A percentile compares a stretch with the other conserved stretches of the same genome.
phyloP scores from a whole-genome alignment of 2,888 invertebrate species.

The Argyresthia albistria region DNA sequence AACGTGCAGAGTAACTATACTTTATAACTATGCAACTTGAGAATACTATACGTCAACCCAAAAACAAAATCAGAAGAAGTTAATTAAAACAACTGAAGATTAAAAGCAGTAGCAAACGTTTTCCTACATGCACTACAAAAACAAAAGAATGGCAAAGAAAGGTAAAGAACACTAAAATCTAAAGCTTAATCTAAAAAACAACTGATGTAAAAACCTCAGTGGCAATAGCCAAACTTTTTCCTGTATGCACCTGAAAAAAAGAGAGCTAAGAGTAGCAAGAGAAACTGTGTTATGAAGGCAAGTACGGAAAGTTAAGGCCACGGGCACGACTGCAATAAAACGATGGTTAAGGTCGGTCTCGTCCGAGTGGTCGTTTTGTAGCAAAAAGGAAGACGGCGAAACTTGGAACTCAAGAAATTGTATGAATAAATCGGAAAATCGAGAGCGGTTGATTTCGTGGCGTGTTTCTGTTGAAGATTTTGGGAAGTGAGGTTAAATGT shows the following conservation, averaged over 20 bases:
- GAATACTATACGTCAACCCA: no score
- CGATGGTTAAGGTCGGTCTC: constrained; percentile 56
- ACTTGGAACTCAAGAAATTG: no score
- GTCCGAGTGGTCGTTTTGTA: constrained; percentile 4
- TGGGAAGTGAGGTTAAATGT: neutral
- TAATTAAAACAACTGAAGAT: neutral
- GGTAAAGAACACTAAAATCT: neutral
- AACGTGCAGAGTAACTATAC: no score
- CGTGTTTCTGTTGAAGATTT: neutral
- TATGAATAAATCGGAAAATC: neutral
- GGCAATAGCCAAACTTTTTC: constrained; percentile 24
- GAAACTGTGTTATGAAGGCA: constrained; percentile 70
- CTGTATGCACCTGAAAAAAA: constrained; percentile 27
- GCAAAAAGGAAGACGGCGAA: neutral
- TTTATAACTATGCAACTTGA: no score
- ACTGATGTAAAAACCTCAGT: no score
- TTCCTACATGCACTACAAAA: no score
- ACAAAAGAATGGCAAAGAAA: no score
- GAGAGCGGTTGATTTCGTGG: no score
- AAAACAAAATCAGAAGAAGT: no score
- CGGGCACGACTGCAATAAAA: constrained; percentile 62
- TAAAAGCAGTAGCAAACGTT: neutral
- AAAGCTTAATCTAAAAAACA: no score
- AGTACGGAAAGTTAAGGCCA: constrained; percentile 51
- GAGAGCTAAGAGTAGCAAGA: constrained; percentile 28